Evolutionary conservation across 2,888 invertebrate genomes (phyloP).

Genomic region (Caenorhabditis imperialis): DNA sequence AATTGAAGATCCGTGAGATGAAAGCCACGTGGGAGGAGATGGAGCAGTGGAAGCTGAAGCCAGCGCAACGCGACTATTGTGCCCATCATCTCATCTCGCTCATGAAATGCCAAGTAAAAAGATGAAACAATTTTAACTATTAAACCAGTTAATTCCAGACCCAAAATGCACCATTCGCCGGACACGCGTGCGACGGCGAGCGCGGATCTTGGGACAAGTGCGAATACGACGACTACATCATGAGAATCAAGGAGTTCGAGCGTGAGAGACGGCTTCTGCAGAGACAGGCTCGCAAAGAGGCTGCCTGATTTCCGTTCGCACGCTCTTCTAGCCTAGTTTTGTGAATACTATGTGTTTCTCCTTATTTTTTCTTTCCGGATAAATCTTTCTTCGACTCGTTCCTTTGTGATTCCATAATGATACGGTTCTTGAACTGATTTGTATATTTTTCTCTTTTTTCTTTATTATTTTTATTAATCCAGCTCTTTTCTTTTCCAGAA

Average conservation of each 20-base stretch:
- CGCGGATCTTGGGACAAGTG: constrained; percentile 74
- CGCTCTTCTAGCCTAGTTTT: constrained; percentile 22
- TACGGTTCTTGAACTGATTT: too few species aligned
- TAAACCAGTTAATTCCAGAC: constrained; percentile 57
- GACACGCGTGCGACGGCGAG: constrained; percentile 70
- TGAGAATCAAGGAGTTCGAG: constrained; percentile 77
- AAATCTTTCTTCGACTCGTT: constrained; percentile 7
- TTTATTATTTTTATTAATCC: too few species aligned
- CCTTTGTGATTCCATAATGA: background rate
- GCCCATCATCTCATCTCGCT: constrained; percentile 73
- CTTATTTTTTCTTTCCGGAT: background rate
- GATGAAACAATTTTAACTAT: background rate
- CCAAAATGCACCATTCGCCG: constrained; percentile 73
- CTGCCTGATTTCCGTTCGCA: constrained; percentile 9
- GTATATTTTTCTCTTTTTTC: too few species aligned
- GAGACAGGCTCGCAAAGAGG: constrained; percentile 73
- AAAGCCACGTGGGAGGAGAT: constrained; percentile 70
- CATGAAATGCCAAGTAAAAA: constrained; percentile 71
- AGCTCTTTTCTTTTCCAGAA: background rate
- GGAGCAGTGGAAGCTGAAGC: constrained; percentile 72
- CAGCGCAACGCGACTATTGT: constrained; percentile 76
- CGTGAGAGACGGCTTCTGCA: constrained; percentile 75
- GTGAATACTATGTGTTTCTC: constrained; percentile 17
- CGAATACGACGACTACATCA: constrained; percentile 76
- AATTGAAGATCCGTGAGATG: constrained; percentile 65